Conservation (phyloP, 2,888 invertebrate species). For the Aphodius granarius region DNA sequence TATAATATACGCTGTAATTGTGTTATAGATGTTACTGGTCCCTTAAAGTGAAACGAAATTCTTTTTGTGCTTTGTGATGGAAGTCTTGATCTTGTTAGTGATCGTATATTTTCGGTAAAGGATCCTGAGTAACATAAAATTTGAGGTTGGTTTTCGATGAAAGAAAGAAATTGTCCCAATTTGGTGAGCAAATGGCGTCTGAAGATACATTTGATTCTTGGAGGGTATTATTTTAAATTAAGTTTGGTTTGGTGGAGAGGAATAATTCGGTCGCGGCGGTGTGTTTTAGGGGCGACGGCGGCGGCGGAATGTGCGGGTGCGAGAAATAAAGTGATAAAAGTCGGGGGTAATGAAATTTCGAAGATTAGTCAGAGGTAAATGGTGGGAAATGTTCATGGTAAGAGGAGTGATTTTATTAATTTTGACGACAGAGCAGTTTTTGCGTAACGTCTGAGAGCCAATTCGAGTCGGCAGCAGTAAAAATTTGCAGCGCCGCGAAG, state of each 20-base stretch:
- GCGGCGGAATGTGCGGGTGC: background rate
- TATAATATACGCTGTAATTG: too few species aligned
- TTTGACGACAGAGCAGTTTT: constrained; percentile 16
- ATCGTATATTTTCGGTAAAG: background rate
- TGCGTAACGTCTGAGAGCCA: background rate
- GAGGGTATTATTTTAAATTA: background rate
- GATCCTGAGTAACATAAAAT: background rate
- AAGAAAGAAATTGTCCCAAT: background rate
- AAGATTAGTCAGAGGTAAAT: constrained; percentile 9
- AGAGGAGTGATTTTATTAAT: constrained; percentile 20
- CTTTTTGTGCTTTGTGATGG: background rate
- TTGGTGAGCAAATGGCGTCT: background rate
- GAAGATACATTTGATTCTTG: background rate
- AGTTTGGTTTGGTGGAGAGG: background rate
- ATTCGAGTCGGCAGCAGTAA: background rate
- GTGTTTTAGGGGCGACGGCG: background rate
- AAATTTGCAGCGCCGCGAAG: background rate
- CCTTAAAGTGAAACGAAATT: background rate
- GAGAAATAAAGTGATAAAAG: constrained; percentile 13
- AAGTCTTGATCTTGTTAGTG: background rate
- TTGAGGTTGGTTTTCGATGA: background rate
- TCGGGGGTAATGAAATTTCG: constrained; percentile 12
- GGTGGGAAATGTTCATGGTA: constrained; percentile 1
- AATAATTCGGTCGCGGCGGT: background rate
- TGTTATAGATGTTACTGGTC: background rate